Conservation (phyloP, 2,888 invertebrate species). For the Leucania comma region DNA sequence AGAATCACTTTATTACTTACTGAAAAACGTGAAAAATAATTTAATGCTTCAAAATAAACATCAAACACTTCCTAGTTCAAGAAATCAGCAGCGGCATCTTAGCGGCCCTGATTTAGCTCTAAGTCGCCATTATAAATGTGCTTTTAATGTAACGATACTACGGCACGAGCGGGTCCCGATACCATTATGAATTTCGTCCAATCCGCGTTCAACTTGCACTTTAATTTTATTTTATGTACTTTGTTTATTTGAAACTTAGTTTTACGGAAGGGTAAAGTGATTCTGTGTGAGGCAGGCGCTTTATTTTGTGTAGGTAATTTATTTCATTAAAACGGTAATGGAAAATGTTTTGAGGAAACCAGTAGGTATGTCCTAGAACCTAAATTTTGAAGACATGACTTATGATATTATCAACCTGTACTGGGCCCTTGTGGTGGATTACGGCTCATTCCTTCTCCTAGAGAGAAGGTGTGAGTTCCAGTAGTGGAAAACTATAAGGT, state of each 20-base stretch:
- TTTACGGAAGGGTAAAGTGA: conserved; percentile 21
- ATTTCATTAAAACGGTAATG: too few relatives aligned
- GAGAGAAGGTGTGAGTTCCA: too few relatives aligned
- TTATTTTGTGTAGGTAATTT: too few relatives aligned
- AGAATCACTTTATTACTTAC: background rate
- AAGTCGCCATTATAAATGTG: conserved; percentile 87
- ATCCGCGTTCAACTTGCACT: conserved; percentile 67
- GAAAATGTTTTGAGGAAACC: too few relatives aligned
- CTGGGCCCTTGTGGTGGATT: too few relatives aligned
- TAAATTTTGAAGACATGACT: too few relatives aligned
- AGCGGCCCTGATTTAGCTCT: conserved; percentile 81
- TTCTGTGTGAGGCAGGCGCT: background rate
- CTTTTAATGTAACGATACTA: conserved; percentile 87
- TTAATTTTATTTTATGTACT: conserved; percentile 65
- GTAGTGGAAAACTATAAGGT: too few relatives aligned
- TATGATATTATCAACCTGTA: too few relatives aligned
- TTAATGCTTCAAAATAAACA: background rate
- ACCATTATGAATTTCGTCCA: conserved; percentile 83
- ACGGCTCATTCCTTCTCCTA: too few relatives aligned
- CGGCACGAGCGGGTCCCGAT: conserved; percentile 81
- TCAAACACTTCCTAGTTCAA: conserved; percentile 28
- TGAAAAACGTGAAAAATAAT: background rate
- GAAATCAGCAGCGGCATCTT: conserved; percentile 75
- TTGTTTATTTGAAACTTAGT: conserved; percentile 34
- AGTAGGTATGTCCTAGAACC: too few relatives aligned